These are phyloP conservation scores for Plecturocebus donacophilus DNA, from an alignment of 2,113 vertebrate genomes.

Conservation along the genomic window DNA sequence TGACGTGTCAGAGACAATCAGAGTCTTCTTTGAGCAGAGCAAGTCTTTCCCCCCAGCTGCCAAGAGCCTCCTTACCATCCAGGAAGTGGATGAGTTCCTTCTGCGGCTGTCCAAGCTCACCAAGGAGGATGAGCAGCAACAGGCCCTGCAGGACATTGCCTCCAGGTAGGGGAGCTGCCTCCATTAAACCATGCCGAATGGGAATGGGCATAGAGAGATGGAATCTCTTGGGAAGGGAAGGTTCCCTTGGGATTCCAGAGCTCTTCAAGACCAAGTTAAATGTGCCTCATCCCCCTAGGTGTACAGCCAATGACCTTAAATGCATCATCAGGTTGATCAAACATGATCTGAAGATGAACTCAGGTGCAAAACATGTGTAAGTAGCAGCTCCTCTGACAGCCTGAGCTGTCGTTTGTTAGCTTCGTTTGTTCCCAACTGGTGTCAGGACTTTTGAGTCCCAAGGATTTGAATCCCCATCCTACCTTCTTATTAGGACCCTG, in stretches of 20 bases:
- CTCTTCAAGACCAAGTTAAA: conserved; percentile 7
- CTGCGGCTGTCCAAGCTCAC: conserved; percentile 92
- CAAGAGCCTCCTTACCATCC: conserved; percentile 96
- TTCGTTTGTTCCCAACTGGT: neutral
- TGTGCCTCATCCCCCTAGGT: conserved; percentile 83
- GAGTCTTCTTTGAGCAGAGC: conserved; percentile 97
- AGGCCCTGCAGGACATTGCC: conserved; percentile 91
- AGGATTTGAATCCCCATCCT: neutral
- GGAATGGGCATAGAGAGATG: neutral
- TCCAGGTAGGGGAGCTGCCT: conserved; percentile 86
- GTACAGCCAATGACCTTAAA: conserved; percentile 96
- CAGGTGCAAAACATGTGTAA: conserved; percentile 98
- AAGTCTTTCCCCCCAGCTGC: conserved; percentile 91
- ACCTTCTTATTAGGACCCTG: neutral
- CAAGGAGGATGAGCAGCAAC: conserved; percentile 98
- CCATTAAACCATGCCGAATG: neutral
- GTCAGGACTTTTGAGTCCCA: neutral
- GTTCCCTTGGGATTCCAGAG: neutral
- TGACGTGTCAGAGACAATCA: conserved; percentile 96
- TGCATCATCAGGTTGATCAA: conserved; percentile 97
- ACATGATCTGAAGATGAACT: conserved; percentile 98
- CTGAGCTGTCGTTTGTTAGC: neutral
- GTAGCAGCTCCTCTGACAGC: conserved; percentile 64
- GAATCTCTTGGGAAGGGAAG: neutral
- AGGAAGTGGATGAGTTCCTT: conserved; percentile 95